phyloP scores from a whole-genome alignment of 2,797 vertebrate species.

The Aythya fuligula region DNA sequence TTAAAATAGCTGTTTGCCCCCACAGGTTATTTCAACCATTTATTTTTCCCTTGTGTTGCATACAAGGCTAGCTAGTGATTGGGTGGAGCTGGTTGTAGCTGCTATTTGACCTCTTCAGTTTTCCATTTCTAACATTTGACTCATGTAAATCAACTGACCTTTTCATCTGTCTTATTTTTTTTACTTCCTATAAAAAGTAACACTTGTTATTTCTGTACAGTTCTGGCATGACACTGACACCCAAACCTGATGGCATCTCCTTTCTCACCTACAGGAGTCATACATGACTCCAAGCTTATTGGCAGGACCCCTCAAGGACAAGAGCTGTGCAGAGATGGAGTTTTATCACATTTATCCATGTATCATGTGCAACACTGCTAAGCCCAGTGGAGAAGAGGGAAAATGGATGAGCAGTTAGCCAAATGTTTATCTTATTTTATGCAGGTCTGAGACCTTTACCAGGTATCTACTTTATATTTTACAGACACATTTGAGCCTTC shows the following conservation, averaged over 20 bases:
- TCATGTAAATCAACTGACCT: background rate
- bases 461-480: slow-evolving; percentile 21
- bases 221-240: background rate
- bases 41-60: background rate
- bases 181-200: background rate
- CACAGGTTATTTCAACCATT: background rate
- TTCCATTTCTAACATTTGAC: background rate
- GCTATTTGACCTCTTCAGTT: background rate
- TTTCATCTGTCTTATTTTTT: background rate
- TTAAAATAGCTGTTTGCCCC: background rate
- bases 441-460: background rate
- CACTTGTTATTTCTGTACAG: background rate
- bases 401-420: background rate
- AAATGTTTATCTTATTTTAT: slow-evolving; percentile 10
- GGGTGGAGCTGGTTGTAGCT: background rate
- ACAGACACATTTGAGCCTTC: background rate
- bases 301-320: background rate
- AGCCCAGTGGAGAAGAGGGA: background rate
- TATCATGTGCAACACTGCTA: background rate
- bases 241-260: background rate
- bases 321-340: background rate
- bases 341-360: background rate
- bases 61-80: background rate
- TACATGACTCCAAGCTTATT: background rate
- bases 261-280: background rate